phyloP scores from a whole-genome alignment of 1,140 invertebrate genomes.

The Drosophila oshimai region DNA sequence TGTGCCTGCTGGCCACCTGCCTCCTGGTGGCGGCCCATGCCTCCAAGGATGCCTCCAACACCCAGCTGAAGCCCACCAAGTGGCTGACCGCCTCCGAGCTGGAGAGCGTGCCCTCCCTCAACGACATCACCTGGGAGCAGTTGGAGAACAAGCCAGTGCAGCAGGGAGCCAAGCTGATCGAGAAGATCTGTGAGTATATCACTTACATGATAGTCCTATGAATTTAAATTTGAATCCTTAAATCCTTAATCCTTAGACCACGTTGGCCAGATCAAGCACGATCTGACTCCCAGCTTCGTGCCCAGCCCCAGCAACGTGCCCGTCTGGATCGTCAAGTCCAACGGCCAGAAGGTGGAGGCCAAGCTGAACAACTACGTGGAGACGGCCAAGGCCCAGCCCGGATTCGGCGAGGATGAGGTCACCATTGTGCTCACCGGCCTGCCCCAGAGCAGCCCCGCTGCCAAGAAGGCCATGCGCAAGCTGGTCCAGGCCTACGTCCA shows the following conservation, averaged over 20 bases:
- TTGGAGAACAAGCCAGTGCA: constrained; percentile 70
- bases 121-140: constrained; percentile 62
- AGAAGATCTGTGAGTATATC: constrained; percentile 60
- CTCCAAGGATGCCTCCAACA: constrained; percentile 37
- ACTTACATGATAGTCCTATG: too few species aligned
- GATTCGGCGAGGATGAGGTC: constrained; percentile 72
- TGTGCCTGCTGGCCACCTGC: constrained; percentile 68
- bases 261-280: constrained; percentile 57
- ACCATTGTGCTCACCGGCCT: constrained; percentile 75
- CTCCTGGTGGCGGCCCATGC: constrained; percentile 50
- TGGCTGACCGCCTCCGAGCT: constrained; percentile 61
- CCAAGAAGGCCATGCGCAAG: constrained; percentile 58
- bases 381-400: constrained; percentile 37
- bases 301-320: constrained; percentile 73
- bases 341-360: constrained; percentile 58
- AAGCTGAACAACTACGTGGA: constrained; percentile 71
- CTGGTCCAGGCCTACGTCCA: constrained; percentile 65
- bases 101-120: constrained; percentile 63
- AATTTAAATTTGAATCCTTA: too few species aligned
- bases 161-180: constrained; percentile 56
- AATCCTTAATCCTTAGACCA: constrained; percentile 41
- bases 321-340: constrained; percentile 66
- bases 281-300: constrained; percentile 68
- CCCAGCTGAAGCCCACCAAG: constrained; percentile 61
- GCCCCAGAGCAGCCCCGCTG: constrained; percentile 45